A percentile compares a stretch with the other conserved stretches of the same genome.
phyloP scores from a whole-genome alignment of 2,797 vertebrate genomes.

The Sphenopsis melanotis region DNA sequence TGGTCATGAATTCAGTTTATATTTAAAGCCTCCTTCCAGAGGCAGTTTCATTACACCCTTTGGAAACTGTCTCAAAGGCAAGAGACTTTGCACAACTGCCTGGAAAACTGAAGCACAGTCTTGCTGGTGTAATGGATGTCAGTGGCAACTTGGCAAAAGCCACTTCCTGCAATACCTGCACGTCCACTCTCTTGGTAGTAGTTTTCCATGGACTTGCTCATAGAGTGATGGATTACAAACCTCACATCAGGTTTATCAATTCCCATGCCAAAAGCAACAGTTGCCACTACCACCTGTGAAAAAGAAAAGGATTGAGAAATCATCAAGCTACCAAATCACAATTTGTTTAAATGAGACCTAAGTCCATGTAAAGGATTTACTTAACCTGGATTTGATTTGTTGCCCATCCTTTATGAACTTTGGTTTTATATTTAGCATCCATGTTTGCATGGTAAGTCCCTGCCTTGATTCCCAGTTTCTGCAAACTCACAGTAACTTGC shows the following conservation, averaged over 20 bases:
- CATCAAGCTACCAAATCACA: neutral
- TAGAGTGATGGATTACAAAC: slow-evolving; percentile 95
- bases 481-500: slow-evolving; percentile 82
- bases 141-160: neutral
- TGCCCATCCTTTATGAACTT: slow-evolving; percentile 86
- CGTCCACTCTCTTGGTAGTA: slow-evolving; percentile 98
- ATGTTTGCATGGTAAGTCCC: slow-evolving; percentile 90
- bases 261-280: slow-evolving; percentile 98
- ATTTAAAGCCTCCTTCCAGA: neutral
- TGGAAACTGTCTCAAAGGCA: neutral
- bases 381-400: slow-evolving; percentile 88
- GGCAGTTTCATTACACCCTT: neutral
- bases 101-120: neutral
- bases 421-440: slow-evolving; percentile 83
- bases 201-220: slow-evolving; percentile 98
- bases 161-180: slow-evolving; percentile 79
- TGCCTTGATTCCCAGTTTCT: slow-evolving; percentile 82
- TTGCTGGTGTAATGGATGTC: neutral
- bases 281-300: slow-evolving; percentile 91
- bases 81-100: neutral
- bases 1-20: neutral
- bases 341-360: neutral
- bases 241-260: slow-evolving; percentile 95
- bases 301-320: neutral
- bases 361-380: neutral